Percentiles rank a stretch among this genome's conserved stretches.
phyloP scores from a whole-genome alignment of 2,797 vertebrate species.

The Tympanoctomys barrerae region DNA sequence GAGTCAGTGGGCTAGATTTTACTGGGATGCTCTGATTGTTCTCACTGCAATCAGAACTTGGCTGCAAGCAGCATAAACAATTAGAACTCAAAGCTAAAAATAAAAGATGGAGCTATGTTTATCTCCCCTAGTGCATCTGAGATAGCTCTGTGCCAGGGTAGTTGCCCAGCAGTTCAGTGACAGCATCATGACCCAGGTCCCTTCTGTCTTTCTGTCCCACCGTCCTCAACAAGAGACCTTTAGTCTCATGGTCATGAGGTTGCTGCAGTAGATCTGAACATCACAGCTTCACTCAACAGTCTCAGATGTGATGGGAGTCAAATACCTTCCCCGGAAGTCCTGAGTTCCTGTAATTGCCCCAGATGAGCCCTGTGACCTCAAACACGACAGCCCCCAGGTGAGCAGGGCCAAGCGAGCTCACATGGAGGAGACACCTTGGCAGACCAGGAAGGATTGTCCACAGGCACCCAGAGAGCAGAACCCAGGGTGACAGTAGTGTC shows the following conservation, averaged over 20 bases:
- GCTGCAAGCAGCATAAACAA: not conserved
- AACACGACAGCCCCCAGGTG: not conserved
- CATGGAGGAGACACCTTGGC: not conserved
- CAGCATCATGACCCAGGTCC: not conserved
- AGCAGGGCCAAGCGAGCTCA: not conserved
- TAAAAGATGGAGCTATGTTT: not conserved
- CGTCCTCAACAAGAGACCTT: too few relatives aligned
- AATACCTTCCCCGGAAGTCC: not conserved
- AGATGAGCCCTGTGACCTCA: not conserved
- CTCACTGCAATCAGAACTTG: not conserved
- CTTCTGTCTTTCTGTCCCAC: not conserved
- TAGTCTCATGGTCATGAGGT: not conserved
- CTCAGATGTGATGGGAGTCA: not conserved
- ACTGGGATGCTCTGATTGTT: slow-evolving; percentile 27
- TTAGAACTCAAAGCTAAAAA: not conserved
- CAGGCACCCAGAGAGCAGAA: not conserved
- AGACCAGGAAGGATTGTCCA: not conserved
- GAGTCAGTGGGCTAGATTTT: slow-evolving; percentile 27
- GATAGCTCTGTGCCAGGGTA: not conserved
- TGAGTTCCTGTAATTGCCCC: not conserved
- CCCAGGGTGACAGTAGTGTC: too few relatives aligned
- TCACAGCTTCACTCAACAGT: not conserved
- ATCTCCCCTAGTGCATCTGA: not conserved
- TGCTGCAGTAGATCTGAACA: not conserved
- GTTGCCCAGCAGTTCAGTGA: not conserved